Conservation (phyloP, 2,888 invertebrate genomes). For the Terebella lapidaria region DNA sequence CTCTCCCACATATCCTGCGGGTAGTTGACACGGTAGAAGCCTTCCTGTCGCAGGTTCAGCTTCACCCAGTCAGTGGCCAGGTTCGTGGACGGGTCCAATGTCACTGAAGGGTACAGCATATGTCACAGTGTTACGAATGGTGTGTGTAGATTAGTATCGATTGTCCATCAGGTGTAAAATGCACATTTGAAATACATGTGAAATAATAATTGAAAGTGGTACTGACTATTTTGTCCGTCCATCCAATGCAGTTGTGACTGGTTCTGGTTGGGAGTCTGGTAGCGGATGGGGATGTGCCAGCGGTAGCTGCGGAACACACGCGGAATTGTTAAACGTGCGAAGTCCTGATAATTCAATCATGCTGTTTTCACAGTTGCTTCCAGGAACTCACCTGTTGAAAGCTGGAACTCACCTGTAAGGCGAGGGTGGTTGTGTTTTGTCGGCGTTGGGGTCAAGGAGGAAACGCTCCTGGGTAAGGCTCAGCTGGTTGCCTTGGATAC, state of each 20-base stretch:
- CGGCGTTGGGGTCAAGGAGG: slow-evolving; percentile 63
- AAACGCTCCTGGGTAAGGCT: slow-evolving; percentile 71
- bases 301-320: too few relatives aligned
- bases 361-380: too few relatives aligned
- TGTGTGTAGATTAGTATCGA: neutral
- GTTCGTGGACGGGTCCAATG: neutral
- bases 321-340: too few relatives aligned
- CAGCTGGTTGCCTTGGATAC: slow-evolving; percentile 56
- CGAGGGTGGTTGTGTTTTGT: slow-evolving; percentile 9
- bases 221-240: too few relatives aligned
- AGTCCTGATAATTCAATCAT: too few relatives aligned
- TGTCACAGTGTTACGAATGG: neutral
- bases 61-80: slow-evolving; percentile 65
- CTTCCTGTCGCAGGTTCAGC: slow-evolving; percentile 77
- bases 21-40: slow-evolving; percentile 86
- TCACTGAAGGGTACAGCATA: neutral
- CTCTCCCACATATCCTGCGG: slow-evolving; percentile 63
- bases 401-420: slow-evolving; percentile 34
- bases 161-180: too few relatives aligned
- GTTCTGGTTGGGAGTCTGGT: too few relatives aligned
- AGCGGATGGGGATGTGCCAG: too few relatives aligned
- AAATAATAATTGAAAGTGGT: too few relatives aligned
- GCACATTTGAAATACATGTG: too few relatives aligned
- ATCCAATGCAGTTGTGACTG: too few relatives aligned
- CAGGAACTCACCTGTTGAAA: too few relatives aligned